Conservation (phyloP, 2,888 invertebrate genomes). For the Monochamus alternatus region DNA sequence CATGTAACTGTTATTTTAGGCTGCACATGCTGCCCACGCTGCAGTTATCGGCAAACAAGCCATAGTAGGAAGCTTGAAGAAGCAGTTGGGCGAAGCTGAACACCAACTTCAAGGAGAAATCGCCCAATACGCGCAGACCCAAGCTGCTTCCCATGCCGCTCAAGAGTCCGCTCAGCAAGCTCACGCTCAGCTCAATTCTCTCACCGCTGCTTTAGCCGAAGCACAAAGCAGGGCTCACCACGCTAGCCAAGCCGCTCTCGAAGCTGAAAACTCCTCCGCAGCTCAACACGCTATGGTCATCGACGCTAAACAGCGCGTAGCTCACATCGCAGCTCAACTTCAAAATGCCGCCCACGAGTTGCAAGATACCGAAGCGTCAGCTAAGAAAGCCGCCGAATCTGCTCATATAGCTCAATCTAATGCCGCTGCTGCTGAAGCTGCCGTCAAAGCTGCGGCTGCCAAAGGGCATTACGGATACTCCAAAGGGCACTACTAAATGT, state of each 20-base stretch:
- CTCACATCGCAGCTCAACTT: slow-evolving; percentile 77
- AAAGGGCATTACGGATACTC: slow-evolving; percentile 8
- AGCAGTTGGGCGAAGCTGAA: slow-evolving; percentile 80
- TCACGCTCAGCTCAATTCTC: slow-evolving; percentile 76
- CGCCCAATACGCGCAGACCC: slow-evolving; percentile 80
- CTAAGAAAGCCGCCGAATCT: slow-evolving; percentile 77
- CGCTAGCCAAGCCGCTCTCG: slow-evolving; percentile 79
- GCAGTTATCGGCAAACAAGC: slow-evolving; percentile 76
- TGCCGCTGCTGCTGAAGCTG: slow-evolving; percentile 79
- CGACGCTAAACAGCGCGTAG: slow-evolving; percentile 78
- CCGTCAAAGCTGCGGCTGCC: slow-evolving; percentile 44
- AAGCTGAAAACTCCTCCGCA: slow-evolving; percentile 80
- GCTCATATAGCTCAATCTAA: slow-evolving; percentile 82
- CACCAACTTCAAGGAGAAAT: slow-evolving; percentile 78
- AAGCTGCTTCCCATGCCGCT: slow-evolving; percentile 78
- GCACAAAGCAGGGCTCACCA: slow-evolving; percentile 77
- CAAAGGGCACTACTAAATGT: background rate
- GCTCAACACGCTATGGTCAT: slow-evolving; percentile 83
- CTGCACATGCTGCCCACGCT: slow-evolving; percentile 76
- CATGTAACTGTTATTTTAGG: slow-evolving; percentile 65
- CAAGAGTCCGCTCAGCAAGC: slow-evolving; percentile 81
- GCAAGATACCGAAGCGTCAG: slow-evolving; percentile 79
- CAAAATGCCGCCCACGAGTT: slow-evolving; percentile 79
- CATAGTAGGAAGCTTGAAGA: slow-evolving; percentile 73
- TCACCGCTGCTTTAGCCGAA: slow-evolving; percentile 79